Conservation (phyloP, 2,113 vertebrate species). For the Orientallactaga bullata region DNA sequence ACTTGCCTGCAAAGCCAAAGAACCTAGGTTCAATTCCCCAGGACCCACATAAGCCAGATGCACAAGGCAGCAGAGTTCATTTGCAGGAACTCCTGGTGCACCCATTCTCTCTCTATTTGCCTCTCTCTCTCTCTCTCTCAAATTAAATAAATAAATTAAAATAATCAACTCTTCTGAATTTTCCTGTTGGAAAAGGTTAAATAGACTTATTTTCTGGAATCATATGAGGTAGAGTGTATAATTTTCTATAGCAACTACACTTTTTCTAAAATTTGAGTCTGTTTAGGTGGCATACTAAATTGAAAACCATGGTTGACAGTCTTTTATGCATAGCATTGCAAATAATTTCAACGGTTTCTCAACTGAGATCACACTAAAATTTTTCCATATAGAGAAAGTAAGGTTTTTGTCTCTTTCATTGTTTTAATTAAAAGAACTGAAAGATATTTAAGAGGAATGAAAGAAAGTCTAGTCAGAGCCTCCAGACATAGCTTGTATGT, state of each 20-base stretch:
- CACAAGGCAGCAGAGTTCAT: no score
- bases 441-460: not conserved
- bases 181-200: constrained; percentile 8
- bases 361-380: constrained; percentile 28
- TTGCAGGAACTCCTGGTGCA: no score
- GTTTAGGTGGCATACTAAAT: constrained; percentile 38
- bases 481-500: not conserved
- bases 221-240: not conserved
- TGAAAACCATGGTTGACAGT: not conserved
- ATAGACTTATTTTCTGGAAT: constrained; percentile 56
- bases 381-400: constrained; percentile 3
- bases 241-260: constrained; percentile 26
- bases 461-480: not conserved
- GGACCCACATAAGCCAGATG: no score
- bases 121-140: no score
- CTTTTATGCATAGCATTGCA: constrained; percentile 39
- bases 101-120: no score
- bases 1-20: no score
- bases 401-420: constrained; percentile 38
- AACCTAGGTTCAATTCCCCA: no score
- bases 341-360: constrained; percentile 61
- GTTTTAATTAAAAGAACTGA: constrained; percentile 15
- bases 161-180: constrained; percentile 10
- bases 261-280: constrained; percentile 43
- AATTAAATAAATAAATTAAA: no score